Conservation (phyloP, 1,140 invertebrate species). For the Arion vulgaris region DNA sequence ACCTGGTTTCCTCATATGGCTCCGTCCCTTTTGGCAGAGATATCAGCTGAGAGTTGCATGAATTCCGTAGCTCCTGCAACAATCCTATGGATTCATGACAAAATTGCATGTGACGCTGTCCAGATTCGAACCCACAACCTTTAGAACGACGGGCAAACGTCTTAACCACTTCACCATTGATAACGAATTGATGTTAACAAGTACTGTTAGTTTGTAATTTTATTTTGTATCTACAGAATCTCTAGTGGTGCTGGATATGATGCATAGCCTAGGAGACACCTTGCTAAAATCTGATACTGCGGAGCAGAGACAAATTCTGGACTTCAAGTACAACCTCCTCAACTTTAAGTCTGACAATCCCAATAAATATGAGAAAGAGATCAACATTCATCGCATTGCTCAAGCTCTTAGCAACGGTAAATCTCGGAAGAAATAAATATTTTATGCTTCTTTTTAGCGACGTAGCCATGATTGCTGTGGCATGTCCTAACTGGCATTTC, state of each 20-base stretch:
- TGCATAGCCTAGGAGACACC: not conserved
- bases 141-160: no score
- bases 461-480: not conserved
- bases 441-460: not conserved
- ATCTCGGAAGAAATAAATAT: not conserved
- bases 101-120: no score
- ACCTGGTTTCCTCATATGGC: no score
- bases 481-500: not conserved
- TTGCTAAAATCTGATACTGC: not conserved
- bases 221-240: no score
- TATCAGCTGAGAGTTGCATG: no score
- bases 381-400: not conserved
- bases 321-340: conserved; percentile 6
- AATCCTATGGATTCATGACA: no score
- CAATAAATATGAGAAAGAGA: not conserved
- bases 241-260: conserved; percentile 5
- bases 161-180: no score
- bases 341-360: conserved; percentile 1
- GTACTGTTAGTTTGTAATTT: no score
- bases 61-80: no score
- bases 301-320: not conserved
- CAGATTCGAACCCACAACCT: no score
- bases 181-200: no score
- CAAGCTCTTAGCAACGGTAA: conserved; percentile 14
- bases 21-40: no score